Evolutionary conservation across 2,113 vertebrate genomes (phyloP).

Genomic region (Stegostoma tigrinum): DNA sequence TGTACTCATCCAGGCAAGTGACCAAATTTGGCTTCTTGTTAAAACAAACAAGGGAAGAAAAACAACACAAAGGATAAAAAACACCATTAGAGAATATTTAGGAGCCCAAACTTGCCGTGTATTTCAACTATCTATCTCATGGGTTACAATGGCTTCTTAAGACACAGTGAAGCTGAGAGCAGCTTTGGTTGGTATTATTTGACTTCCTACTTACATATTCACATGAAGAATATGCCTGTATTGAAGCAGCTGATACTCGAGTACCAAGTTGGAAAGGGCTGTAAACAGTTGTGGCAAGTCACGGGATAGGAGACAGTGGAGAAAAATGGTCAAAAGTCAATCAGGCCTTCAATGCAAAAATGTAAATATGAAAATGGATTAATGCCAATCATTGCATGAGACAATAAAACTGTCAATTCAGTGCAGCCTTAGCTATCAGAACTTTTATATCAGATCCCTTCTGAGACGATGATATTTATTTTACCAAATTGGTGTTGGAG

Average conservation of each 20-base stretch:
- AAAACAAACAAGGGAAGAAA: background rate
- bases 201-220: conserved; percentile 9
- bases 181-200: background rate
- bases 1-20: too few relatives aligned
- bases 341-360: conserved; percentile 12
- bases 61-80: background rate
- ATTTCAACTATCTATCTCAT: background rate
- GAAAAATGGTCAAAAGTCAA: background rate
- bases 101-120: background rate
- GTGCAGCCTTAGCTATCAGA: background rate
- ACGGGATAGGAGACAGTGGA: background rate
- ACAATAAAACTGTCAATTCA: background rate
- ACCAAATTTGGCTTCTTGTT: background rate
- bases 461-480: too few relatives aligned
- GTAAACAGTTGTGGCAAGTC: background rate
- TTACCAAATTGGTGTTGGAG: background rate
- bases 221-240: background rate
- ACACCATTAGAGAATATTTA: background rate
- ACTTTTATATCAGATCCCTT: too few relatives aligned
- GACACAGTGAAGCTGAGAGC: background rate
- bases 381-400: background rate
- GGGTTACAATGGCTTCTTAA: background rate
- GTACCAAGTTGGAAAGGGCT: background rate
- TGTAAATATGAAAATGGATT: conserved; percentile 23
- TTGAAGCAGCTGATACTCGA: background rate